Percentiles rank a stretch among this genome's conserved stretches.
phyloP scores from a whole-genome alignment of 2,797 vertebrate species.

The Neostethus bicornis region DNA sequence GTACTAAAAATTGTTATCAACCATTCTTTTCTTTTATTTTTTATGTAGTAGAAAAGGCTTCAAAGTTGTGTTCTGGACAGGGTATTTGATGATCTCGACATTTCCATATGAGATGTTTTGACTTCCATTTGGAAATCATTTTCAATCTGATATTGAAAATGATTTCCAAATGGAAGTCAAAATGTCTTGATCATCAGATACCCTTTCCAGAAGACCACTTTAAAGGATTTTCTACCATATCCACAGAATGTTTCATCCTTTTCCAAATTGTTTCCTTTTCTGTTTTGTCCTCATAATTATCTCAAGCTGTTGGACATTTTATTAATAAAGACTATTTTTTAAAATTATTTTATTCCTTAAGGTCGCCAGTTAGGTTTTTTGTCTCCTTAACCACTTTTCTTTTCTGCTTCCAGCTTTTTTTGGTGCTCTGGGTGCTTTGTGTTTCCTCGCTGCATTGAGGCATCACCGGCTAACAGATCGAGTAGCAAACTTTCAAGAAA shows the following conservation, averaged over 20 bases:
- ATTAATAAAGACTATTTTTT: background rate
- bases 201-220: too few relatives aligned
- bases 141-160: too few relatives aligned
- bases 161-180: too few relatives aligned
- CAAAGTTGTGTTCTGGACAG: too few relatives aligned
- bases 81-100: too few relatives aligned
- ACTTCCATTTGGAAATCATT: too few relatives aligned
- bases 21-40: too few relatives aligned
- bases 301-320: background rate
- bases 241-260: background rate
- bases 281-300: background rate
- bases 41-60: too few relatives aligned
- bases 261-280: background rate
- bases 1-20: slow-evolving; percentile 71
- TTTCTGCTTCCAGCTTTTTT: slow-evolving; percentile 78
- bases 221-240: background rate
- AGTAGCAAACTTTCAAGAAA: slow-evolving; percentile 91
- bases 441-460: slow-evolving; percentile 86
- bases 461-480: slow-evolving; percentile 86
- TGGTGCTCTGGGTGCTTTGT: slow-evolving; percentile 77
- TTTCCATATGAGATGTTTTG: too few relatives aligned
- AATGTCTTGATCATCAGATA: too few relatives aligned
- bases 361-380: background rate
- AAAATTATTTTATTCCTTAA: background rate
- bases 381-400: background rate